Percentiles rank a stretch among this genome's conserved stretches.
These are phyloP conservation scores for Pseudomyrmex cubaensis DNA, from an alignment of 1,140 invertebrate genomes.

Conservation along the genomic window DNA sequence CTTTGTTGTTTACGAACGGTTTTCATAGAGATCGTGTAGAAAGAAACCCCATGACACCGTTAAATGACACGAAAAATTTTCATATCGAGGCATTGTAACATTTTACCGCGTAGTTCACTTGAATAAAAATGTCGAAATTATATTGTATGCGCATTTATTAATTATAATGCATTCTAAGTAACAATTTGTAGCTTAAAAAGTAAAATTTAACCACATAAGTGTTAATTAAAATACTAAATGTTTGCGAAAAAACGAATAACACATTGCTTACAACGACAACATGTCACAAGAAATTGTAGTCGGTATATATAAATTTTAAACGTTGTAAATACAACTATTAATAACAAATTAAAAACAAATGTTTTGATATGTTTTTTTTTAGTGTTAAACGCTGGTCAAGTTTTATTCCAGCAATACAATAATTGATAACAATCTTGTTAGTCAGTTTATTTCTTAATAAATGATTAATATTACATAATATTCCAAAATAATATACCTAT, in stretches of 20 bases:
- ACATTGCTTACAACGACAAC: too few relatives aligned
- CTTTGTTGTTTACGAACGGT: constrained; percentile 61
- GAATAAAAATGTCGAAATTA: constrained; percentile 7
- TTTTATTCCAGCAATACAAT: background rate
- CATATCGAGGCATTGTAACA: background rate
- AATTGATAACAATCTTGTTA: constrained; percentile 12
- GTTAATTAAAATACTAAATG: too few relatives aligned
- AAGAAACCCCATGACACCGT: constrained; percentile 31
- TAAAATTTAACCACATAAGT: background rate
- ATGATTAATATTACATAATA: constrained; percentile 20
- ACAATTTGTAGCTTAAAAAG: background rate
- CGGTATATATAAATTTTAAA: too few relatives aligned
- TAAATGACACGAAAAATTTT: background rate
- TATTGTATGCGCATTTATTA: background rate
- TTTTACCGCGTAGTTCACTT: background rate
- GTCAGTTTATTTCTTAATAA: background rate
- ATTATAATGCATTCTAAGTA: too few relatives aligned
- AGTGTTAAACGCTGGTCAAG: too few relatives aligned
- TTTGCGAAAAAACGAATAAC: too few relatives aligned
- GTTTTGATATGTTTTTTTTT: too few relatives aligned
- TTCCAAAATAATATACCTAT: constrained; percentile 10
- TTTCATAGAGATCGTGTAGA: constrained; percentile 24
- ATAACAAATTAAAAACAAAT: too few relatives aligned
- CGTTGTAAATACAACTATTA: too few relatives aligned
- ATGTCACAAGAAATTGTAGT: too few relatives aligned